Percentiles rank a stretch among this genome's conserved stretches.
Conservation (phyloP, 2,797 vertebrate species). For the Hipposideros larvatus region DNA sequence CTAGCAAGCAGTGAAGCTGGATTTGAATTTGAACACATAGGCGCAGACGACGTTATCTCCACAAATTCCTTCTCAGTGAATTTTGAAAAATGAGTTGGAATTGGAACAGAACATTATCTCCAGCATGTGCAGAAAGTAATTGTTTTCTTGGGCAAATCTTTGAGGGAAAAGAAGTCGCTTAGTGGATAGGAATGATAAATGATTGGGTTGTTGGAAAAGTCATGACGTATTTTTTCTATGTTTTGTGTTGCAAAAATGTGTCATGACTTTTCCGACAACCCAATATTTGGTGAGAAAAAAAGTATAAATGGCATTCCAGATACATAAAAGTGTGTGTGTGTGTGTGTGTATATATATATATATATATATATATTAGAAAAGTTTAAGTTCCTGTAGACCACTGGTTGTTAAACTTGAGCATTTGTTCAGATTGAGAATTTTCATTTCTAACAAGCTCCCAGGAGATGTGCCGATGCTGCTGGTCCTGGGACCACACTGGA, state of each 20-base stretch:
- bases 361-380: background rate
- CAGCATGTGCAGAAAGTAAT: background rate
- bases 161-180: background rate
- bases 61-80: background rate
- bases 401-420: background rate
- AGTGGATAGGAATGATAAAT: background rate
- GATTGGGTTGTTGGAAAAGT: background rate
- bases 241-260: no score
- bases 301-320: background rate
- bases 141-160: slow-evolving; percentile 16
- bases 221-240: no score
- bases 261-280: no score
- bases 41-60: background rate
- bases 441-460: background rate
- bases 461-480: background rate
- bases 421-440: background rate
- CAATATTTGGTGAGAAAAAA: background rate
- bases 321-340: background rate
- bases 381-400: background rate
- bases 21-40: background rate
- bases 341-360: no score
- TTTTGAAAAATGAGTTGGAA: background rate
- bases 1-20: background rate
- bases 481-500: background rate
- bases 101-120: background rate